phyloP scores from a whole-genome alignment of 2,888 invertebrate genomes.

The Sabatieria punctata region DNA sequence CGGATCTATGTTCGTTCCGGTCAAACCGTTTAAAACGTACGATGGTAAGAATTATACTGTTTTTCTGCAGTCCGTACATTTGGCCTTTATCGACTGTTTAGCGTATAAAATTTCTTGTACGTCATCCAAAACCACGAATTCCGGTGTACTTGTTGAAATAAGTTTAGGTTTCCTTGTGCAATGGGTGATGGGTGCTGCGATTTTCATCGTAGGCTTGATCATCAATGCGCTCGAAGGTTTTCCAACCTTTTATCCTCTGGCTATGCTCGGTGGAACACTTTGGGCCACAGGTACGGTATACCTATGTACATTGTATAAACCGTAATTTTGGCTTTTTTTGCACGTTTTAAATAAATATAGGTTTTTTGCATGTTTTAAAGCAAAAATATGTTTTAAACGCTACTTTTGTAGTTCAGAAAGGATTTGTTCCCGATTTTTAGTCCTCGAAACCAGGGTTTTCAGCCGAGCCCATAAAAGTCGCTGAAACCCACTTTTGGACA shows the following conservation, averaged over 20 bases:
- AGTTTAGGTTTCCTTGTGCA: constrained; percentile 39
- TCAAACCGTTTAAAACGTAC: constrained; percentile 35
- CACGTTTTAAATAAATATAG: too few species aligned
- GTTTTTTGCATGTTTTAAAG: too few species aligned
- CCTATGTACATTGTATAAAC: not conserved
- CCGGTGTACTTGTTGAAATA: not conserved
- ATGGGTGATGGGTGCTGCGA: constrained; percentile 35
- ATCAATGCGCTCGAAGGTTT: constrained; percentile 28
- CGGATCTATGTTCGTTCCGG: constrained; percentile 38
- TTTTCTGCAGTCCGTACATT: too few species aligned
- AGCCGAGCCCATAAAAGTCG: too few species aligned
- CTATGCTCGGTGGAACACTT: constrained; percentile 37
- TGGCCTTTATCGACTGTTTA: not conserved
- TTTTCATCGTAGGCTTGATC: constrained; percentile 33
- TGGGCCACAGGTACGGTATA: constrained; percentile 35
- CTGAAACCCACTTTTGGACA: too few species aligned
- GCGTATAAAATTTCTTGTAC: not conserved
- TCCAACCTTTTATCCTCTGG: constrained; percentile 36
- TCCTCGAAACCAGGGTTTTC: too few species aligned
- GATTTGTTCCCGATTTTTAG: too few species aligned
- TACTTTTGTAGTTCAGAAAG: too few species aligned
- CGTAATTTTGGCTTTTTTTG: too few species aligned
- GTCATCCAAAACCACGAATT: not conserved
- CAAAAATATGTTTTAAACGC: too few species aligned
- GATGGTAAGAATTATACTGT: too few species aligned